phyloP scores from a whole-genome alignment of 2,888 invertebrate species.

The Balanococcus diminutus region DNA sequence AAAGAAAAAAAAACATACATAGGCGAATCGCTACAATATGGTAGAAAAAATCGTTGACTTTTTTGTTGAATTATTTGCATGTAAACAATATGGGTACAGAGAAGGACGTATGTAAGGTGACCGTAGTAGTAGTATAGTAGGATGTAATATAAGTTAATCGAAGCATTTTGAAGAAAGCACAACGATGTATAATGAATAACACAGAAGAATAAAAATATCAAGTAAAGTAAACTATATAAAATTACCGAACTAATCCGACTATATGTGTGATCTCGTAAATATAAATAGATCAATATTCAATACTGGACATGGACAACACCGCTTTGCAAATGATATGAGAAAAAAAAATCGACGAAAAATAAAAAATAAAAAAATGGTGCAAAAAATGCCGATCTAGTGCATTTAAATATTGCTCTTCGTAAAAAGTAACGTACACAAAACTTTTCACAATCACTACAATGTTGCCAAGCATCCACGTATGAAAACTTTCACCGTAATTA shows the following conservation, averaged over 20 bases:
- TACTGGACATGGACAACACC: neutral
- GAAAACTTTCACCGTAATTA: neutral
- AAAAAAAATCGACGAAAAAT: neutral
- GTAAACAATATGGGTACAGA: neutral
- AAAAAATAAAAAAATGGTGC: neutral
- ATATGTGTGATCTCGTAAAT: neutral
- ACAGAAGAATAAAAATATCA: slow-evolving; percentile 7
- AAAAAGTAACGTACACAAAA: neutral
- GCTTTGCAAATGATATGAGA: neutral
- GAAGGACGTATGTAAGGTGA: neutral
- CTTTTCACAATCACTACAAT: neutral
- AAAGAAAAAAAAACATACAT: slow-evolving; percentile 46
- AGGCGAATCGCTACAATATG: slow-evolving; percentile 44
- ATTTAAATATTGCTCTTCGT: neutral
- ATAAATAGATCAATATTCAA: neutral
- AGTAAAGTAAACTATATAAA: neutral
- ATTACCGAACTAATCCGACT: neutral
- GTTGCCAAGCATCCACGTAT: neutral
- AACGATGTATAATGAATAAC: neutral
- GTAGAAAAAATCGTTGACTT: neutral
- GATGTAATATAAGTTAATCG: neutral
- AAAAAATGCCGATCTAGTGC: neutral
- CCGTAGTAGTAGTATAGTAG: neutral
- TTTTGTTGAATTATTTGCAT: neutral
- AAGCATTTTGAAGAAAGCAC: neutral